These are phyloP conservation scores for Pungitius pungitius DNA, from an alignment of 2,113 vertebrate genomes.

Conservation along the genomic window DNA sequence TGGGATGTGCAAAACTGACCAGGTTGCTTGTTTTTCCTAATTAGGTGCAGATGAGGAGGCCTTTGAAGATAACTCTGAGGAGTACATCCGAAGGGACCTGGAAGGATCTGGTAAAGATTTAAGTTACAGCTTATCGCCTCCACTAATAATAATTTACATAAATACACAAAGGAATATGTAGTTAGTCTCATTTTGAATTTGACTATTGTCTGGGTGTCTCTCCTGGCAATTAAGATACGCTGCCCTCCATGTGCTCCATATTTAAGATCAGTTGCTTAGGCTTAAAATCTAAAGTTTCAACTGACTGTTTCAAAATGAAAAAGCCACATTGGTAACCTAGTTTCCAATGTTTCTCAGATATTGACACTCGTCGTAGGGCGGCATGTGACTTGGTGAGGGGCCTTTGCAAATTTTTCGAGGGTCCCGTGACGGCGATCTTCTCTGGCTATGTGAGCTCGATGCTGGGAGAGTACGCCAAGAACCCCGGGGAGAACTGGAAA, in stretches of 20 bases:
- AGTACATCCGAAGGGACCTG: slow-evolving; percentile 97
- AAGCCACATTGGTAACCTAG: background rate
- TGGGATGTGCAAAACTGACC: slow-evolving; percentile 19
- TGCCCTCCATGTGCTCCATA: background rate
- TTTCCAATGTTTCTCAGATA: slow-evolving; percentile 80
- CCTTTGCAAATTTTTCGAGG: slow-evolving; percentile 97
- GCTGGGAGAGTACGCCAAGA: slow-evolving; percentile 94
- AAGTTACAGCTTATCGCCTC: background rate
- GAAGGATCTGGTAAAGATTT: slow-evolving; percentile 94
- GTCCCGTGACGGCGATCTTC: slow-evolving; percentile 95
- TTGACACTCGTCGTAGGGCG: slow-evolving; percentile 96
- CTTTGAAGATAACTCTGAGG: slow-evolving; percentile 99
- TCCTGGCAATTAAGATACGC: background rate
- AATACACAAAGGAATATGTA: background rate
- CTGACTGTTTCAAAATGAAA: background rate
- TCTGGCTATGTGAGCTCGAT: slow-evolving; percentile 98
- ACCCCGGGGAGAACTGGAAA: slow-evolving; percentile 94
- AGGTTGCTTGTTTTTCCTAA: slow-evolving; percentile 25
- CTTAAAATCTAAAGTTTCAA: background rate
- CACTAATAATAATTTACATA: background rate
- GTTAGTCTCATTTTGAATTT: background rate
- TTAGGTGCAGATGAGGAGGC: slow-evolving; percentile 98
- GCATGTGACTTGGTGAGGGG: slow-evolving; percentile 97
- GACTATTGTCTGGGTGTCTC: background rate
- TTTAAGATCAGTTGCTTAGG: background rate